Conservation (phyloP, 2,888 invertebrate species). For the Drosophila setosimentum region DNA sequence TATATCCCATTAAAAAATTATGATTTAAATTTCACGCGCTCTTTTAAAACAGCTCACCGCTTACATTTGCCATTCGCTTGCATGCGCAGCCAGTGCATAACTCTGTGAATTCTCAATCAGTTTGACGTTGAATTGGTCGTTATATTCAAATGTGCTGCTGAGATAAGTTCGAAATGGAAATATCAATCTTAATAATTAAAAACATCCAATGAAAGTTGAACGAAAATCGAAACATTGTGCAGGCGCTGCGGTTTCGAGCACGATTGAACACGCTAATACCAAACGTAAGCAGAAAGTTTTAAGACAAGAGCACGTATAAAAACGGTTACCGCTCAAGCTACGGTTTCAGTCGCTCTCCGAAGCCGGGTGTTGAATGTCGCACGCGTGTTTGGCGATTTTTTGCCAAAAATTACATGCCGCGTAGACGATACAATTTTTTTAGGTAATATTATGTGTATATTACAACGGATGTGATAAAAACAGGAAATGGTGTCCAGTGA, state of each 20-base stretch:
- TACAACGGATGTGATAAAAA: constrained; percentile 9
- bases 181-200: background rate
- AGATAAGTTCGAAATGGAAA: background rate
- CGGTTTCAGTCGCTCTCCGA: constrained; percentile 29
- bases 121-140: constrained; percentile 19
- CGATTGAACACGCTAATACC: constrained; percentile 2
- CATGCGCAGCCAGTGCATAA: background rate
- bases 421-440: constrained; percentile 9
- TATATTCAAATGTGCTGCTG: constrained; percentile 21
- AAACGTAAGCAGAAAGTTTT: constrained; percentile 50
- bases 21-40: background rate
- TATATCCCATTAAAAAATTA: background rate
- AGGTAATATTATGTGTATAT: background rate
- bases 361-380: constrained; percentile 39
- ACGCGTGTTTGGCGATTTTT: background rate
- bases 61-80: constrained; percentile 12
- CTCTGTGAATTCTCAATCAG: background rate
- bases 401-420: background rate
- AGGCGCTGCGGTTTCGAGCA: background rate
- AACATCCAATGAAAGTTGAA: background rate
- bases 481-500: background rate
- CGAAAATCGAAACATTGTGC: background rate
- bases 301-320: background rate
- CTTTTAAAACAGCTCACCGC: background rate
- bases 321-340: background rate